phyloP scores from a whole-genome alignment of 1,140 invertebrate species.

The Drosophila funebris region DNA sequence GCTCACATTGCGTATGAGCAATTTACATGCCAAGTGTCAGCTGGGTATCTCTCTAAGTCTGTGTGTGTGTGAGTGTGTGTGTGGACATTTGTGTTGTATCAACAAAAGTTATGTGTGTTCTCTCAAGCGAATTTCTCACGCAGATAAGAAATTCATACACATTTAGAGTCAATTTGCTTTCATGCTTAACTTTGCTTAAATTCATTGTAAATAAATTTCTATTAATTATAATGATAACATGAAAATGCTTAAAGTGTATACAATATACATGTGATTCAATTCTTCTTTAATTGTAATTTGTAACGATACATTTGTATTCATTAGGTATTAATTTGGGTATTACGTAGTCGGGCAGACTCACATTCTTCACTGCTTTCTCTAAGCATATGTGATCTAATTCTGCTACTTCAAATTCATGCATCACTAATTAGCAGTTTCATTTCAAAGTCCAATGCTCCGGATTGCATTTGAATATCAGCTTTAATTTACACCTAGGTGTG shows the following conservation, averaged over 20 bases:
- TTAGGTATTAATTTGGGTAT: too few species aligned
- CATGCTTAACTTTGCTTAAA: conserved; percentile 1
- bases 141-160: conserved; percentile 32
- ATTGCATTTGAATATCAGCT: conserved; percentile 5
- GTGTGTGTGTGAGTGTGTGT: background rate
- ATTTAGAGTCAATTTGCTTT: conserved; percentile 8
- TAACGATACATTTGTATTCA: too few species aligned
- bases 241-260: background rate
- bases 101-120: conserved; percentile 37
- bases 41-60: conserved; percentile 6
- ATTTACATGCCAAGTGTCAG: conserved; percentile 56
- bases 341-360: background rate
- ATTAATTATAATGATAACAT: background rate
- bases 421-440: conserved; percentile 41
- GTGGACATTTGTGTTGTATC: conserved; percentile 24
- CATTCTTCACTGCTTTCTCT: background rate
- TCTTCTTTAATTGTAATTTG: too few species aligned
- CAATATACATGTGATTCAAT: too few species aligned
- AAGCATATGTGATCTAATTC: background rate
- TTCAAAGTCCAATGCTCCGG: conserved; percentile 54
- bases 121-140: conserved; percentile 30
- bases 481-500: conserved; percentile 35
- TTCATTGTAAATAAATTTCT: background rate
- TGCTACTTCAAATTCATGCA: background rate
- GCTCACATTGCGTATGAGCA: conserved; percentile 68